Base-by-base conservation (phyloP, 2,797 vertebrate genomes). In the Enteromius trimaculatus region DNA sequence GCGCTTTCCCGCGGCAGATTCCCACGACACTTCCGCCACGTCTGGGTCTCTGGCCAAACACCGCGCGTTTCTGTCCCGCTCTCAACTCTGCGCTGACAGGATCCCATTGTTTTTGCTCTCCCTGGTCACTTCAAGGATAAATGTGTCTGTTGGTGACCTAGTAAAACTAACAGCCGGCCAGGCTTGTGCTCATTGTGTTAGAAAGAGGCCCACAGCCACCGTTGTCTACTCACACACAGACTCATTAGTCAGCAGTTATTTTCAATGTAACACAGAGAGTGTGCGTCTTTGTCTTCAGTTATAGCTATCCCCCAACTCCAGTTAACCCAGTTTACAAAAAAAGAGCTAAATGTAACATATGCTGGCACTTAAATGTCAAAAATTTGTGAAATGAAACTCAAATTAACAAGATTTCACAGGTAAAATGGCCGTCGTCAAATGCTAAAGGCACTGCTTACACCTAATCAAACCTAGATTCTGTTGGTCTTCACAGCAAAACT, bases 81-180 rank as follows among this genome's bases (percentile, higher is more conserved):
- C 85, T 72, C 77, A 10, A 26, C 81, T 80, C 77, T 17, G 42
- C 51, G 26, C 60, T 85, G 66, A 85, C 83, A 87, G 68, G 34
- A 37, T 66, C 74, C 77, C 71, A 88, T 86, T 87, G 88, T 89
- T 74, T 87, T 64, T 34, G 60, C 69, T 39, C 70, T 82, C 85
- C 77, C 65, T 58, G 42, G 47, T 37, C 78, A 85, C 82, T 85
- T 87, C 81, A 87, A 87, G 84, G 79, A 88, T 75, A 83, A 85
- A 84, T 44, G 37, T 84, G 84, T 86, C 88, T 85, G 86, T 86
- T 88, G 85, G 88, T 88, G 89, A 88, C 87, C 89, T 84, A 88
- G 83, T 87, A 90, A 89, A 88, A 82, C 81, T 79, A 84, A 84
- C 85, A 79, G 87, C 79, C 75, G 51, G 85, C 77, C 55, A 72